Conservation (phyloP, 2,113 vertebrate genomes). For the Stictonetta naevosa region DNA sequence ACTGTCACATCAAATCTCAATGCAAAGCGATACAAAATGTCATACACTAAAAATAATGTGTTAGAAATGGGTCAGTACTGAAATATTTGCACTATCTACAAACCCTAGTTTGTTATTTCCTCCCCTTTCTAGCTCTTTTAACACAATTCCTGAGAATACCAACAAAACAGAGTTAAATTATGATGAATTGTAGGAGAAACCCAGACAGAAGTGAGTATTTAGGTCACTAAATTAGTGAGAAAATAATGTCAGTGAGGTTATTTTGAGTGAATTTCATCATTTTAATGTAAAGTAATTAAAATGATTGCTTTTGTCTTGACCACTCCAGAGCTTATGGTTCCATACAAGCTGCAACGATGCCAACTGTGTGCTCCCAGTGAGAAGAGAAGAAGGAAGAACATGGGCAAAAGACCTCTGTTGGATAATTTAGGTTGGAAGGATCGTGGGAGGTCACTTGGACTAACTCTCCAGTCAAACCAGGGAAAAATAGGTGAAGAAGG, state of each 20-base stretch:
- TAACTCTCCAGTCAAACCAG: neutral
- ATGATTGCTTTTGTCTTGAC: neutral
- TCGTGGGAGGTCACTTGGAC: neutral
- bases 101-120: neutral
- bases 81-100: neutral
- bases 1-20: neutral
- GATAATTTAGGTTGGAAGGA: neutral
- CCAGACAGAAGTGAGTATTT: constrained; percentile 5
- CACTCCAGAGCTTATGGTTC: neutral
- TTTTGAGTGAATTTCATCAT: neutral
- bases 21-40: neutral
- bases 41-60: constrained; percentile 11
- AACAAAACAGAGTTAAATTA: neutral
- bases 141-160: neutral
- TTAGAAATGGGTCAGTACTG: neutral
- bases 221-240: neutral
- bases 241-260: neutral
- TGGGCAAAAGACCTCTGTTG: fast-evolving
- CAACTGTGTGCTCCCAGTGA: fast-evolving
- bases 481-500: neutral
- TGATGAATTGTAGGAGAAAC: constrained; percentile 20
- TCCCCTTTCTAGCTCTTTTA: neutral
- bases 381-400: neutral
- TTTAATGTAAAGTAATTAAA: constrained; percentile 7
- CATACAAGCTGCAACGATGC: neutral